phyloP scores from a whole-genome alignment of 2,113 vertebrate species.

The Callaeas wilsoni region DNA sequence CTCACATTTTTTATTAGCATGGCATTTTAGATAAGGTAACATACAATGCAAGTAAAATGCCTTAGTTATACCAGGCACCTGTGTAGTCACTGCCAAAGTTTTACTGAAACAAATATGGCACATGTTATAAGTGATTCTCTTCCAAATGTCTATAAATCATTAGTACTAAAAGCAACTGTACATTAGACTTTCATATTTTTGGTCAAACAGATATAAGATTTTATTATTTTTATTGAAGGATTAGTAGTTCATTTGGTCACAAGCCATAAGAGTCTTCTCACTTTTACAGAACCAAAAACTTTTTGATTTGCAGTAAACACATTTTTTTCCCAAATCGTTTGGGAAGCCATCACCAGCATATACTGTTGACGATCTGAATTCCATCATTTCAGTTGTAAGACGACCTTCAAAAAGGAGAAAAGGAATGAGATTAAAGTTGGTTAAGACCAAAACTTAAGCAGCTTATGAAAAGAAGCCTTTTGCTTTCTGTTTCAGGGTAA shows the following conservation, averaged over 20 bases:
- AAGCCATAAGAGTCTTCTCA: background rate
- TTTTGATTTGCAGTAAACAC: background rate
- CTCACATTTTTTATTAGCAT: background rate
- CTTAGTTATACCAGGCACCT: background rate
- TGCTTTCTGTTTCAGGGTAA: background rate
- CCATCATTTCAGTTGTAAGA: conserved; percentile 86
- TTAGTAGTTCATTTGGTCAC: background rate
- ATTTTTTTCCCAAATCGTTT: background rate
- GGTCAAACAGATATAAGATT: background rate
- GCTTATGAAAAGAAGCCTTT: background rate
- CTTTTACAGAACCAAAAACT: background rate
- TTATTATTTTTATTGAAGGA: background rate
- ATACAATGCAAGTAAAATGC: background rate
- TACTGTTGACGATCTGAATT: background rate
- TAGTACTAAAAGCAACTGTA: background rate
- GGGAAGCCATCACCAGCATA: background rate
- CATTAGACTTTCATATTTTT: background rate
- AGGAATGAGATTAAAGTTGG: background rate
- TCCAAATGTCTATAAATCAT: background rate
- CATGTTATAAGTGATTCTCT: accelerated
- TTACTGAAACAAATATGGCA: background rate
- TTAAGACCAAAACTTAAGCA: background rate
- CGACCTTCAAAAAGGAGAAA: conserved; percentile 74
- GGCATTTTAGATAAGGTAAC: background rate
- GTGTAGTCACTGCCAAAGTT: background rate